Evolutionary conservation across 2,113 vertebrate species (phyloP).

Genomic region (Lycaon pictus): DNA sequence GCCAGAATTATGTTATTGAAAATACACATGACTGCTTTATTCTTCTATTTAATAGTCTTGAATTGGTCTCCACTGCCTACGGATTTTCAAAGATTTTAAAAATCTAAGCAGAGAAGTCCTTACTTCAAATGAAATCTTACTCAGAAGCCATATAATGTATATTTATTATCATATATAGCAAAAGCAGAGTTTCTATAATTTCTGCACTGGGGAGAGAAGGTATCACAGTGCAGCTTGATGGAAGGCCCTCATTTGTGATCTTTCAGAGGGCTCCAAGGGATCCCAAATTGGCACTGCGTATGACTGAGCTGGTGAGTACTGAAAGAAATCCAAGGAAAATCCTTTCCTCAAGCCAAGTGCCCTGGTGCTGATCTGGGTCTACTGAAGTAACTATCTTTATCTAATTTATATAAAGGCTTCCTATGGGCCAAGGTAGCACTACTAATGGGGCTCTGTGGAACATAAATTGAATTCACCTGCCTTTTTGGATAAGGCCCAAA

Average conservation of each 20-base stretch:
- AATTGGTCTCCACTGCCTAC: not conserved
- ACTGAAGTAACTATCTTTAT: not conserved
- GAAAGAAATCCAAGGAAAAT: not conserved
- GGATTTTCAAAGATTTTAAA: slow-evolving; percentile 32
- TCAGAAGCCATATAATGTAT: not conserved
- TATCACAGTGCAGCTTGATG: not conserved
- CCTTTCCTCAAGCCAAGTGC: not conserved
- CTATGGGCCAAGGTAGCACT: not conserved
- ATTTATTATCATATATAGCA: not conserved
- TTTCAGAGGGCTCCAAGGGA: not conserved
- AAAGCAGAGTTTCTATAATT: not conserved
- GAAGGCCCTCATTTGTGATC: not conserved
- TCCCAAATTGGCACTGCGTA: not conserved
- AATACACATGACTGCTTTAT: not conserved
- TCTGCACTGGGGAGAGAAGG: not conserved
- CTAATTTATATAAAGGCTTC: not conserved
- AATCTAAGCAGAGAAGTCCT: not conserved
- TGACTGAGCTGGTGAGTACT: not conserved
- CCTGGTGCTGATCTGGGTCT: not conserved
- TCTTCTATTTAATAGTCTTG: not conserved
- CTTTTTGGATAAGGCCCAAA: not conserved
- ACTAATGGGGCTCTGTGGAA: not conserved
- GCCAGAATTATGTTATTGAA: not conserved
- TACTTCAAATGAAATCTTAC: slow-evolving; percentile 32
- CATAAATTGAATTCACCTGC: not conserved